Evolutionary conservation across 2,113 vertebrate species (phyloP).

Genomic region (Dasyprocta punctata): DNA sequence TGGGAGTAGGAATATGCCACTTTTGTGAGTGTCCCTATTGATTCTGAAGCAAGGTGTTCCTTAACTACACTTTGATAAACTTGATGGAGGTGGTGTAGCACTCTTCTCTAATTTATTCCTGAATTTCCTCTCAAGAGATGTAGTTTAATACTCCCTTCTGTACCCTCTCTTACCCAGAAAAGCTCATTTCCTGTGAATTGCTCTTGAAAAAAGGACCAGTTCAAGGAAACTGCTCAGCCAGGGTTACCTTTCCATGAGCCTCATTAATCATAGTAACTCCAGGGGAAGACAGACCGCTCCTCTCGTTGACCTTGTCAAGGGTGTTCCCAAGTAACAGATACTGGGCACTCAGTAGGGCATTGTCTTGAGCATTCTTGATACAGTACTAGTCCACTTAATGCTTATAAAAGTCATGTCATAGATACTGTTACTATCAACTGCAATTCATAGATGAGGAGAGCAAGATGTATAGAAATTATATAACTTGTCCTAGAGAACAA

Average conservation of each 20-base stretch:
- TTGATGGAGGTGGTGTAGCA: neutral
- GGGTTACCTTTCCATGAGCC: slow-evolving; percentile 43
- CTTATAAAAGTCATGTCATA: neutral
- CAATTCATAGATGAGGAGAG: neutral
- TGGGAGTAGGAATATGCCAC: neutral
- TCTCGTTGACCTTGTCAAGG: slow-evolving; percentile 55
- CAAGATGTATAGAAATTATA: neutral
- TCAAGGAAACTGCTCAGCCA: slow-evolving; percentile 25
- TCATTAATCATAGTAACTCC: slow-evolving; percentile 66
- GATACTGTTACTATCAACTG: neutral
- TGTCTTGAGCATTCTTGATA: neutral
- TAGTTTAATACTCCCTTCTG: neutral
- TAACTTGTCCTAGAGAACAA: neutral
- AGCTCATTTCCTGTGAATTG: slow-evolving; percentile 44
- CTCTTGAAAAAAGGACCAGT: slow-evolving; percentile 59
- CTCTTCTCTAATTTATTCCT: neutral
- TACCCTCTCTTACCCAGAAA: neutral
- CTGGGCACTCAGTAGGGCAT: neutral
- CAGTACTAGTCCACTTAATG: neutral
- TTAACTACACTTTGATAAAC: neutral
- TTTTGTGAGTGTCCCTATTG: neutral
- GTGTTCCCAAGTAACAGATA: neutral
- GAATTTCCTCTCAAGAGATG: neutral
- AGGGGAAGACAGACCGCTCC: neutral
- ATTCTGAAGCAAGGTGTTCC: neutral